These are phyloP conservation scores for Hemithea aestivaria DNA, from an alignment of 2,888 invertebrate genomes.

Conservation along the genomic window DNA sequence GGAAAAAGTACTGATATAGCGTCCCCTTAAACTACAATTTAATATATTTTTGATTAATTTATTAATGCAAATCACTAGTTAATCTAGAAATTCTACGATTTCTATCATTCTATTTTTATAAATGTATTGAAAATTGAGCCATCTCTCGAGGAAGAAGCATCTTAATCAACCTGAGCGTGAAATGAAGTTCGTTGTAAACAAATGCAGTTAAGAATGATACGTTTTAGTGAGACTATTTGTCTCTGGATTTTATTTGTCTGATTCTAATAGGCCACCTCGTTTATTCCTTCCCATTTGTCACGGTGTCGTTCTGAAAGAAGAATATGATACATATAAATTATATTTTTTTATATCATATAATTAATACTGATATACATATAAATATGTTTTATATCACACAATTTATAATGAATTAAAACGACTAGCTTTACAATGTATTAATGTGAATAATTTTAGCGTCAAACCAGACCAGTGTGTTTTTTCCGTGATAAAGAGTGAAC, in stretches of 20 bases:
- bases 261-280: constrained; percentile 12
- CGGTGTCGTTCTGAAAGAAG: constrained; percentile 57
- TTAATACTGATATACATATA: neutral
- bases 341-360: no score
- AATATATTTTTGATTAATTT: no score
- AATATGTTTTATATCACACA: neutral
- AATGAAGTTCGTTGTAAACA: constrained; percentile 38
- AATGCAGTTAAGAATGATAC: constrained; percentile 29
- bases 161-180: neutral
- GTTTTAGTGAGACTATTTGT: neutral
- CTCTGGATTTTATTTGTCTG: neutral
- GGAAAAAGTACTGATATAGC: no score
- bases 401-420: no score
- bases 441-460: no score
- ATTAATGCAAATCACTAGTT: neutral
- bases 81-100: neutral
- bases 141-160: constrained; percentile 25
- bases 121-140: constrained; percentile 20
- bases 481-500: no score
- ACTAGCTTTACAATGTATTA: no score
- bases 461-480: no score
- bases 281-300: constrained; percentile 63
- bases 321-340: neutral
- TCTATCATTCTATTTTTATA: neutral
- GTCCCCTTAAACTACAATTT: no score